These are phyloP conservation scores for Notiomystis cincta DNA, from an alignment of 2,113 vertebrate species.

Conservation along the genomic window DNA sequence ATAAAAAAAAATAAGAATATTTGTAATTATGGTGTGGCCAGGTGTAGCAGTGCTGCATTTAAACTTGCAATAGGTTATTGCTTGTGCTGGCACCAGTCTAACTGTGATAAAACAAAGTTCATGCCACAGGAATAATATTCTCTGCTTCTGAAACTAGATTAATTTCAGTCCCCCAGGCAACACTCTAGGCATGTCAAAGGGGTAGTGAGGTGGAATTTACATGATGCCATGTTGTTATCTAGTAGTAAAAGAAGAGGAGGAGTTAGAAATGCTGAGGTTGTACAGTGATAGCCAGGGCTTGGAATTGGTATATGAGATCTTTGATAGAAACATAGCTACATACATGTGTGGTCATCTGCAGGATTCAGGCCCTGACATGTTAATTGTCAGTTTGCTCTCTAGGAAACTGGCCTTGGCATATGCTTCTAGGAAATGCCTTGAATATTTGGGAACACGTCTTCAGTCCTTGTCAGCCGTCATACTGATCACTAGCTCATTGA, in stretches of 20 bases:
- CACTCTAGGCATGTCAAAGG: not conserved
- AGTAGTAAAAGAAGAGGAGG: not conserved
- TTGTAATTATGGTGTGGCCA: not conserved
- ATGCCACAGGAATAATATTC: not conserved
- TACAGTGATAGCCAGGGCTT: not conserved
- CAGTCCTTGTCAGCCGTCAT: not conserved
- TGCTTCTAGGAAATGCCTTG: not conserved
- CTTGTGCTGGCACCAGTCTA: not conserved
- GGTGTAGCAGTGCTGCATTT: not conserved
- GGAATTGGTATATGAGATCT: not conserved
- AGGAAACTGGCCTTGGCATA: not conserved
- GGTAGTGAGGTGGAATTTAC: not conserved
- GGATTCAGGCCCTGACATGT: not conserved
- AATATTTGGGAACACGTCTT: not conserved
- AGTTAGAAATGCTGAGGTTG: not conserved
- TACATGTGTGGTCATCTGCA: not conserved
- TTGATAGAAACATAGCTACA: not conserved
- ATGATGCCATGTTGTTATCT: rapidly evolving
- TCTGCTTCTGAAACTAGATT: not conserved
- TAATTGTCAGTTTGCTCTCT: not conserved
- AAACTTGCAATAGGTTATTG: not conserved
- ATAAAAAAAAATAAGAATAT: not conserved
- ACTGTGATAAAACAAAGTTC: not conserved
- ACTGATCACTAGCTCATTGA: not conserved
- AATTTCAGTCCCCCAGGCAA: not conserved